Evolutionary conservation across 1,140 invertebrate species (phyloP).

Genomic region (Ctenoplectra terminalis): DNA sequence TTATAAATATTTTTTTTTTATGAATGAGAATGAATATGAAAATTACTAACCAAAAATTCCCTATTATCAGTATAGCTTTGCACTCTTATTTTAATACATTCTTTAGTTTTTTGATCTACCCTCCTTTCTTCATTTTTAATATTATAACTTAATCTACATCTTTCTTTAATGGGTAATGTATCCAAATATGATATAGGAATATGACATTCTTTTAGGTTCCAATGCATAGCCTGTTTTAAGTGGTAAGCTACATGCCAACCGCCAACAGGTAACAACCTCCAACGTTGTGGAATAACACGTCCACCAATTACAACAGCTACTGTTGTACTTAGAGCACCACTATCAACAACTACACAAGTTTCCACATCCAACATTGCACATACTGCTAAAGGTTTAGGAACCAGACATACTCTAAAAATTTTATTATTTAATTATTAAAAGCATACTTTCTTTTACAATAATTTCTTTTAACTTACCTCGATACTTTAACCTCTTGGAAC

Average conservation of each 20-base stretch:
- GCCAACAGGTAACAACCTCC: constrained; percentile 80
- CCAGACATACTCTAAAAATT: constrained; percentile 79
- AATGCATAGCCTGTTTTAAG: constrained; percentile 82
- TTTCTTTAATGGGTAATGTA: constrained; percentile 80
- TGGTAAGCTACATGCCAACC: constrained; percentile 83
- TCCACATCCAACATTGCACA: constrained; percentile 81
- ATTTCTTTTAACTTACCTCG: constrained; percentile 73
- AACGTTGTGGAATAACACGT: constrained; percentile 79
- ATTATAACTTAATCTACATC: constrained; percentile 82
- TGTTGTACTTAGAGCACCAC: constrained; percentile 82
- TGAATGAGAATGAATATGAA: not conserved
- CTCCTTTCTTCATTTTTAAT: constrained; percentile 79
- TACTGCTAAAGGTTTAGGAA: constrained; percentile 82
- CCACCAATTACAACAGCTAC: constrained; percentile 83
- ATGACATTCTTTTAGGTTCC: constrained; percentile 81
- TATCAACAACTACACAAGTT: constrained; percentile 83
- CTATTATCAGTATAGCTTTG: constrained; percentile 79
- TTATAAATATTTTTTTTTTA: not conserved
- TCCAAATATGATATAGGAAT: constrained; percentile 82
- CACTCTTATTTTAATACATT: constrained; percentile 79
- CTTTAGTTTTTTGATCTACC: constrained; percentile 67
- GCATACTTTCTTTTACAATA: not conserved
- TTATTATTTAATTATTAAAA: constrained; percentile 26
- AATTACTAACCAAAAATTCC: constrained; percentile 76
- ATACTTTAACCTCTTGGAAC: constrained; percentile 82